A percentile compares a stretch with the other conserved stretches of the same genome.
phyloP scores from a whole-genome alignment of 2,888 invertebrate genomes.

The Lasioglossum zephyrum region DNA sequence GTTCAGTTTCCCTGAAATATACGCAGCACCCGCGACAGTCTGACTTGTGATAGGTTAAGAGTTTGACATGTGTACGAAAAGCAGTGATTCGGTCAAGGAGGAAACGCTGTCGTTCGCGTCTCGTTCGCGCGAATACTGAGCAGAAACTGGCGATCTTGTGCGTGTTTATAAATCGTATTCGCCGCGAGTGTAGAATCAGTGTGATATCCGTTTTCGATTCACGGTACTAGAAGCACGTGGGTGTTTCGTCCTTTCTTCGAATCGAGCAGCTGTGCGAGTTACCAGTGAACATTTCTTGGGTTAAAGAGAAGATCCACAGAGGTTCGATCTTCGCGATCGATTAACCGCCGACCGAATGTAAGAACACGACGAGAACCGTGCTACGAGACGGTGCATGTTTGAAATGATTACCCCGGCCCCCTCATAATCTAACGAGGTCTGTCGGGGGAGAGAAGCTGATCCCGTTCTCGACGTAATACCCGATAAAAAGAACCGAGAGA shows the following conservation, averaged over 20 bases:
- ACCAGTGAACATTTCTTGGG: background rate
- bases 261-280: conserved; percentile 24
- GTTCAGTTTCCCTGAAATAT: conserved; percentile 45
- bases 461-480: conserved; percentile 46
- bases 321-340: conserved; percentile 50
- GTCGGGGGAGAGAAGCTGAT: conserved; percentile 13
- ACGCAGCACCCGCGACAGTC: conserved; percentile 31
- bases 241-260: conserved; percentile 23
- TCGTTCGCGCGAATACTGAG: conserved; percentile 41
- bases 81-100: conserved; percentile 17
- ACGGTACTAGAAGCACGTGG: conserved; percentile 54
- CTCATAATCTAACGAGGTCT: background rate
- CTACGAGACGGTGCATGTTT: conserved; percentile 26
- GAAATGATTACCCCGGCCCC: background rate
- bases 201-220: conserved; percentile 17
- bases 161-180: conserved; percentile 30
- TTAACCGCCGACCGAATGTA: conserved; percentile 41
- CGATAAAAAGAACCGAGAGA: conserved; percentile 1
- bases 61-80: conserved; percentile 41
- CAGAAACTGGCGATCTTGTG: conserved; percentile 3
- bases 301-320: background rate
- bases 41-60: conserved; percentile 49
- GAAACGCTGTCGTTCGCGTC: conserved; percentile 4
- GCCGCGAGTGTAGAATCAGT: conserved; percentile 21
- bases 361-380: conserved; percentile 24